These are phyloP conservation scores for Cephalopholis sonnerati DNA, from an alignment of 2,113 vertebrate genomes.

Conservation along the genomic window DNA sequence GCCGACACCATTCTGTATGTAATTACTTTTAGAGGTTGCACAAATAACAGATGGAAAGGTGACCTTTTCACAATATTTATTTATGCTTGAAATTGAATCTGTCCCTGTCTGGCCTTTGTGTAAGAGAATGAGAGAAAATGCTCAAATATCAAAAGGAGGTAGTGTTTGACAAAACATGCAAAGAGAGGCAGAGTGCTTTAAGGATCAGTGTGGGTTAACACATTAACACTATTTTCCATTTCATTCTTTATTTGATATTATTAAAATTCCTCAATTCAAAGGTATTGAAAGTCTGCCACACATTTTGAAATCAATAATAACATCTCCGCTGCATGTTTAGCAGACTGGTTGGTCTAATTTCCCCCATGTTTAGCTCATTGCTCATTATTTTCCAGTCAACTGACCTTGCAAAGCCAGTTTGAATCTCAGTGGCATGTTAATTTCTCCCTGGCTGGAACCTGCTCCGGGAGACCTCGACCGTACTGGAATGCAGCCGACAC, in stretches of 20 bases:
- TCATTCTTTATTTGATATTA: neutral
- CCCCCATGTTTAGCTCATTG: constrained; percentile 28
- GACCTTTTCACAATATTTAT: constrained; percentile 85
- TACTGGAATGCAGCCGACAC: constrained; percentile 32
- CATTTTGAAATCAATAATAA: constrained; percentile 9
- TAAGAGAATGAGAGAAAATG: constrained; percentile 63
- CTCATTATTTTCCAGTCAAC: constrained; percentile 59
- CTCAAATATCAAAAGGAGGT: constrained; percentile 67
- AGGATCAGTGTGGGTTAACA: neutral
- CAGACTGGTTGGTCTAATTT: neutral
- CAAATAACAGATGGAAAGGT: constrained; percentile 85
- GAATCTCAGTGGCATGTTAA: constrained; percentile 39
- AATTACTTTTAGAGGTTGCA: constrained; percentile 84
- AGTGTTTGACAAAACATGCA: constrained; percentile 44
- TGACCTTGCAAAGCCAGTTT: constrained; percentile 52
- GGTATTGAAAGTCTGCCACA: neutral
- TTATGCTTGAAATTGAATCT: constrained; percentile 83
- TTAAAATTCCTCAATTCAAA: neutral
- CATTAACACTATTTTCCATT: constrained; percentile 9
- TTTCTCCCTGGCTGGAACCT: constrained; percentile 39
- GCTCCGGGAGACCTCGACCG: constrained; percentile 15
- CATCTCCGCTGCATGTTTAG: constrained; percentile 8
- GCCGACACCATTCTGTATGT: constrained; percentile 78
- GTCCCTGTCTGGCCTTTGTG: constrained; percentile 76
- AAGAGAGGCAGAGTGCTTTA: neutral